Evolutionary conservation across 2,797 vertebrate genomes (phyloP), one percentile per base, ranked within the genome.

Genomic region (Gambusia yucatana): DNA sequence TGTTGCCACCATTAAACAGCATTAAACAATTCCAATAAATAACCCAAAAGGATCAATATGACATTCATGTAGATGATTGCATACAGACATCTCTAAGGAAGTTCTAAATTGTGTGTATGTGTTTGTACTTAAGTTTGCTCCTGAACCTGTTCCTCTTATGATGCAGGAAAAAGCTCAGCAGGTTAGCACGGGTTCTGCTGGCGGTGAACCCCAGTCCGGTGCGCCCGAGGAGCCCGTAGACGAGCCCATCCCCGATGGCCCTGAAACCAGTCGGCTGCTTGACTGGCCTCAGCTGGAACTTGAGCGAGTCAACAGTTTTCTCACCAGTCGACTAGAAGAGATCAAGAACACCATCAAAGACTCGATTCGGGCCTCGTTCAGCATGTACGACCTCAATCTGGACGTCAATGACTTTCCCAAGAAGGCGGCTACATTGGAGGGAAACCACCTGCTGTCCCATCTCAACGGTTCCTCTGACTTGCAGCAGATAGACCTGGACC

Each of bases 321-420:
- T 99, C 82, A 99, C 97, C 87, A 99, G 97, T 93, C 97, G 98
- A 22, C 96, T 99, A 28, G 98, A 98, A 89, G 98, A 99, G 93
- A 99, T 99, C 86, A 99, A 99, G 88, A 99, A 98, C 93, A 98
- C 97, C 85, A 99, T 99, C 88, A 98, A 99, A 93, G 98, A 99
- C 96, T 99, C 98, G 47, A 98, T 99, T 88, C 96, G 97, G 69
- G 97, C 98, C 92, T 98, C 97, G 57, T 98, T 99, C 94, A 98
- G 97, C 11, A 97, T 98, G 91, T 98, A 98, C 0, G 98, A 99
- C 94, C 97, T 99, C 91, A 97, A 98, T 88, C 92, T 98, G 91
- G 98, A 99, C 57, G 97, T 97, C 91, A 98, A 97, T 2, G 98
- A 98, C 94, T 99, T 99, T 89, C 96, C 97, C 81, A 98, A 98